These are phyloP conservation scores for Leptodactylus fuscus DNA, from an alignment of 2,113 vertebrate species.

Conservation along the genomic window DNA sequence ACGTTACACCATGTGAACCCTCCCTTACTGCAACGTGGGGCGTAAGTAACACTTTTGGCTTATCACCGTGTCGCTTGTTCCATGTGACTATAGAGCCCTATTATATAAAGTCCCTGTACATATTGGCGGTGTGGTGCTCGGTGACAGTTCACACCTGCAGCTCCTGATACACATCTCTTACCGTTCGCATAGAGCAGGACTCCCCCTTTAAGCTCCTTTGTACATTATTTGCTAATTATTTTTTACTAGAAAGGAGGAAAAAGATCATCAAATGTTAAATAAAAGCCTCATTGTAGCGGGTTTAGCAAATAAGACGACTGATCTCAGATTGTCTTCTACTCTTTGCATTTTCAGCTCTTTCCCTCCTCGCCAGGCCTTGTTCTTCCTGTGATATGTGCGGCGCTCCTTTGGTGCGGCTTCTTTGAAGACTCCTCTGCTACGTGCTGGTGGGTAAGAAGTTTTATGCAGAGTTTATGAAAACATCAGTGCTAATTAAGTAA, in stretches of 20 bases:
- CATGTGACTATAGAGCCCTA: too few relatives aligned
- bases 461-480: constrained; percentile 1
- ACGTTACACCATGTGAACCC: too few relatives aligned
- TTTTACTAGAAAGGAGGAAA: background rate
- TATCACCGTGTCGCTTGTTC: too few relatives aligned
- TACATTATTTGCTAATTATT: background rate
- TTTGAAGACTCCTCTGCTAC: background rate
- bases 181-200: too few relatives aligned
- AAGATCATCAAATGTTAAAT: background rate
- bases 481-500: constrained; percentile 25
- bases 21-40: too few relatives aligned
- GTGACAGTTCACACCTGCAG: too few relatives aligned
- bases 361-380: background rate
- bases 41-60: too few relatives aligned
- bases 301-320: background rate
- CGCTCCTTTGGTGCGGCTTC: background rate
- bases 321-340: background rate
- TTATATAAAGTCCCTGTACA: too few relatives aligned
- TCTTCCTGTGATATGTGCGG: background rate
- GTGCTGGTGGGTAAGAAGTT: background rate
- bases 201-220: background rate
- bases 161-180: too few relatives aligned
- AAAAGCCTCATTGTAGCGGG: background rate
- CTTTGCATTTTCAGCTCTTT: background rate
- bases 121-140: too few relatives aligned